Evolutionary conservation across 1,140 invertebrate species (phyloP).

Genomic region (Eumeta japonica): DNA sequence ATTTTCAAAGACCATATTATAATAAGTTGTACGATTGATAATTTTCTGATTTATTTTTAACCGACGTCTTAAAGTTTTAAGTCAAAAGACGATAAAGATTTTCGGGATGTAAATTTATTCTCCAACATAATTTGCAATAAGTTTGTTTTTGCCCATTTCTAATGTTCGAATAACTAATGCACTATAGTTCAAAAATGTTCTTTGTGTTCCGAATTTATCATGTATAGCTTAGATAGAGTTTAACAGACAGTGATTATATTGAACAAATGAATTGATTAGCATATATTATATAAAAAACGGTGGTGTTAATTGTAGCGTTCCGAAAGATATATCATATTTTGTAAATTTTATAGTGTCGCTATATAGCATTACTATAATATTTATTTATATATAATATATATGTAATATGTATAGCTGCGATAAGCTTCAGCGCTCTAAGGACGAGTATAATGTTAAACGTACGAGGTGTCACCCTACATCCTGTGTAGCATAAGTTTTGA

Average conservation of each 20-base stretch:
- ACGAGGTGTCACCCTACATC: neutral
- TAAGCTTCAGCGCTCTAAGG: slow-evolving; percentile 50
- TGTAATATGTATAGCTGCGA: slow-evolving; percentile 40
- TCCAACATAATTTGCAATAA: no score
- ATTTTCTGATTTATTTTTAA: no score
- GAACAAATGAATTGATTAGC: slow-evolving; percentile 53
- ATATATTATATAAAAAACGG: slow-evolving; percentile 28
- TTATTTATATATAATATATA: slow-evolving; percentile 24
- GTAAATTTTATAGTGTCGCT: slow-evolving; percentile 57
- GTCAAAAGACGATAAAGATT: no score
- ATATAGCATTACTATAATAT: slow-evolving; percentile 45
- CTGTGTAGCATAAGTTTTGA: neutral
- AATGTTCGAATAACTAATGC: no score
- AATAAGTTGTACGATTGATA: no score
- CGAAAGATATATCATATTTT: slow-evolving; percentile 57
- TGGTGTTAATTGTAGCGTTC: slow-evolving; percentile 50
- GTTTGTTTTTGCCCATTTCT: no score
- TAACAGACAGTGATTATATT: slow-evolving; percentile 33
- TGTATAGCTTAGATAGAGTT: slow-evolving; percentile 20
- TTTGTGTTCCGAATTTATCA: slow-evolving; percentile 7
- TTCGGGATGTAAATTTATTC: no score
- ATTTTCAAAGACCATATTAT: no score
- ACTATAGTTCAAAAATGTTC: neutral
- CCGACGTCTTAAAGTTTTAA: no score
- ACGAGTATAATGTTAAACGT: no score